Percentiles rank a stretch among this genome's conserved stretches.
Conservation (phyloP, 1,140 invertebrate species). For the Carcinoscorpius rotundicauda region DNA sequence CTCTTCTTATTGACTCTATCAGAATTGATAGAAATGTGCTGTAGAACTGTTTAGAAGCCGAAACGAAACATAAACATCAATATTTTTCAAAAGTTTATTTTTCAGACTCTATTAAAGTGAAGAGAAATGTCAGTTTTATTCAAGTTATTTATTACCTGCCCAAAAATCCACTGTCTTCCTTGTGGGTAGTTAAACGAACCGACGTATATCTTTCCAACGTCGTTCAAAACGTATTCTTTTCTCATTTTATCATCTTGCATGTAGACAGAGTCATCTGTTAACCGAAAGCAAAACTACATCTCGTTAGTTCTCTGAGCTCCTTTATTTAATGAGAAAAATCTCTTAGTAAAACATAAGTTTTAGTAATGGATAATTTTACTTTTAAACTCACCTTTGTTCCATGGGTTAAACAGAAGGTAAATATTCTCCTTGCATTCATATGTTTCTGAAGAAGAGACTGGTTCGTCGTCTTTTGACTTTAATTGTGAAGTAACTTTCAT, state of each 20-base stretch:
- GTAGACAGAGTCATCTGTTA: conserved; percentile 36
- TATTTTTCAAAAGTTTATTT: background rate
- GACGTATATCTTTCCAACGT: conserved; percentile 76
- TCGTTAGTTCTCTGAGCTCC: background rate
- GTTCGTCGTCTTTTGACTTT: no score
- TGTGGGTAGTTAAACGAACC: conserved; percentile 66
- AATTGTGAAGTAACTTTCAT: no score
- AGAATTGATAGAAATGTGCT: background rate
- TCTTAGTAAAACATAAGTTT: no score
- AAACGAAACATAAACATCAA: background rate
- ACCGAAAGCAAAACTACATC: conserved; percentile 10
- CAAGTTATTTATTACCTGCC: conserved; percentile 40
- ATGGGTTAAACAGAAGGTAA: no score
- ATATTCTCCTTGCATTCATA: no score
- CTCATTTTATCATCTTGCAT: conserved; percentile 53
- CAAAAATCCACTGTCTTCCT: conserved; percentile 78
- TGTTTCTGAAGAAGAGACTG: no score
- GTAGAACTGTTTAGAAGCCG: background rate
- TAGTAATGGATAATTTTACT: no score
- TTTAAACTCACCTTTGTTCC: no score
- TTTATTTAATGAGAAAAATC: no score
- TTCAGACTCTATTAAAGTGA: background rate
- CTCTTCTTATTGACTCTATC: no score
- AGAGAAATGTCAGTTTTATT: background rate
- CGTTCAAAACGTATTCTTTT: conserved; percentile 71